Percentiles rank a stretch among this genome's conserved stretches.
These are phyloP conservation scores for Notiomystis cincta DNA, from an alignment of 2,113 vertebrate genomes.

Conservation along the genomic window DNA sequence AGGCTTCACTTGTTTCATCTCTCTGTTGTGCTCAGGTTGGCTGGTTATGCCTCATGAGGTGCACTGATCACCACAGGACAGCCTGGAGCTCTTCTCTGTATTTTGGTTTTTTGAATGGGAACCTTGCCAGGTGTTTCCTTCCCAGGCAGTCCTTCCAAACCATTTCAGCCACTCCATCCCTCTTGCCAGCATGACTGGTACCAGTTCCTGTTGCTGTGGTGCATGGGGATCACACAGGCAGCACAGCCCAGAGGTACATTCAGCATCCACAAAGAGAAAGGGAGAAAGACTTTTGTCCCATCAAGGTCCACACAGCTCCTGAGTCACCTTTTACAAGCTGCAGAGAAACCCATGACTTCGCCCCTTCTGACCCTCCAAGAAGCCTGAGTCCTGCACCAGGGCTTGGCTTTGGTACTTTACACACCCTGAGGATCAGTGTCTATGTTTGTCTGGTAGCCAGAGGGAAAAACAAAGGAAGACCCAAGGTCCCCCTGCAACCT, in stretches of 20 bases:
- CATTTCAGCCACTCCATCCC: background rate
- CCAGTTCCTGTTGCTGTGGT: background rate
- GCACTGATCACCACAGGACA: background rate
- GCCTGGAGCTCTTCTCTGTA: background rate
- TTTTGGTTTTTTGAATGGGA: background rate
- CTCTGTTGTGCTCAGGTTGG: background rate
- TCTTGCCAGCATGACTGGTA: background rate
- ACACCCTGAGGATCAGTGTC: background rate
- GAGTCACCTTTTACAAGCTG: background rate
- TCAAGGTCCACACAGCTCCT: background rate
- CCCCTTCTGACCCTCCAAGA: background rate
- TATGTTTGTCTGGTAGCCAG: background rate
- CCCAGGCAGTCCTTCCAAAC: background rate
- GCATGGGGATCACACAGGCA: background rate
- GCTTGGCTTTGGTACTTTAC: background rate
- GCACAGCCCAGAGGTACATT: background rate
- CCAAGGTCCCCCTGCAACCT: background rate
- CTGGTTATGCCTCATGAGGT: background rate
- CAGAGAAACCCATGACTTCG: background rate
- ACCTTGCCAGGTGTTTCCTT: background rate
- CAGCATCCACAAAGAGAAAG: background rate
- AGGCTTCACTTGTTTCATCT: rapidly evolving
- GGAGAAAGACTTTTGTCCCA: background rate
- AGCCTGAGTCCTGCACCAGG: background rate
- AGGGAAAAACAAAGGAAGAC: background rate